phyloP scores from a whole-genome alignment of 2,797 vertebrate genomes.

The Dryobates pubescens region DNA sequence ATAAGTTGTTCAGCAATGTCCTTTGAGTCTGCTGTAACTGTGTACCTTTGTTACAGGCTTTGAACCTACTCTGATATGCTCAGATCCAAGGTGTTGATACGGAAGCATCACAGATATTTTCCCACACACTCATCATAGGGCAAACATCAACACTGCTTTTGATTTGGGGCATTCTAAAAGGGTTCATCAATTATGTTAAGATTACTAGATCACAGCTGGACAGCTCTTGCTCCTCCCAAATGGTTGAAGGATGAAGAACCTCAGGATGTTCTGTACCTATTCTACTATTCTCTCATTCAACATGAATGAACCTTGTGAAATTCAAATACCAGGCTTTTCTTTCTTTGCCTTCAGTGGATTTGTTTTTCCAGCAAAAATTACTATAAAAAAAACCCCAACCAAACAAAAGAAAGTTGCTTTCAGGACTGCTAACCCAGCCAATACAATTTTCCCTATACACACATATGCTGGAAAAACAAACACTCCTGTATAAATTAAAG shows the following conservation, averaged over 20 bases:
- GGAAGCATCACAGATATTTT: not conserved
- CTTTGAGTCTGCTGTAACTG: not conserved
- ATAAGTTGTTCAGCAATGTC: not conserved
- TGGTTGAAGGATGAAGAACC: not conserved
- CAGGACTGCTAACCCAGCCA: not conserved
- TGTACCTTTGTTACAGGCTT: not conserved
- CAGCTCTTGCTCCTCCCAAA: not conserved
- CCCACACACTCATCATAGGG: not conserved
- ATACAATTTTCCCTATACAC: not conserved
- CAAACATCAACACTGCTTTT: not conserved
- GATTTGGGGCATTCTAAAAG: not conserved
- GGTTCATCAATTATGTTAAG: not conserved
- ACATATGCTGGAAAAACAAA: not conserved
- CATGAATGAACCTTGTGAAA: not conserved
- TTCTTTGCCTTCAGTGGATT: not conserved
- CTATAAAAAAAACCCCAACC: not conserved
- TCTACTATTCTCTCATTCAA: not conserved
- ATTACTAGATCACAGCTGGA: not conserved
- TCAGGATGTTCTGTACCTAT: not conserved
- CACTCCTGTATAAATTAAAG: not conserved
- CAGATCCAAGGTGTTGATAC: not conserved
- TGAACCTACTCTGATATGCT: not conserved
- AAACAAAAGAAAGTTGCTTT: not conserved
- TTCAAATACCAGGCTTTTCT: not conserved
- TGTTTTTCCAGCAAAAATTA: not conserved